Conservation (phyloP, 2,797 vertebrate genomes). For the Melanotaenia maccullochi region DNA sequence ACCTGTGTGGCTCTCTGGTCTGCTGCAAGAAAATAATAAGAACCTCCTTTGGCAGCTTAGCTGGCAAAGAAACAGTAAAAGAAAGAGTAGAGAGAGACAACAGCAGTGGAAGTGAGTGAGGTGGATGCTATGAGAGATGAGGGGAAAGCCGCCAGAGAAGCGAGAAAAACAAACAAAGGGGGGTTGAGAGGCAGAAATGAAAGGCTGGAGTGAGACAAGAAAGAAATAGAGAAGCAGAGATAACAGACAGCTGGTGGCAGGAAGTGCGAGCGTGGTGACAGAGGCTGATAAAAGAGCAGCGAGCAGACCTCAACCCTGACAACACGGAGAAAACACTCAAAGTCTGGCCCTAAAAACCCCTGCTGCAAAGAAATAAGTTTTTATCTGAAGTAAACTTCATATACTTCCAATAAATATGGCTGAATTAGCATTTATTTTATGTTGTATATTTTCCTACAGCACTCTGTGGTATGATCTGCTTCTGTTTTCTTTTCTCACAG, state of each 20-base stretch:
- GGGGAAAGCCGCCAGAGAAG: constrained; percentile 3
- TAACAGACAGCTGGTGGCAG: constrained; percentile 36
- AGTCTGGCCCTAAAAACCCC: not conserved
- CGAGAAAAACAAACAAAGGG: constrained; percentile 16
- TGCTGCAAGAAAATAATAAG: not conserved
- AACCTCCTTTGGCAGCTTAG: too few species aligned
- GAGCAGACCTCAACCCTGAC: not conserved
- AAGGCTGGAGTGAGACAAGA: constrained; percentile 11
- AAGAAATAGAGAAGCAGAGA: constrained; percentile 14
- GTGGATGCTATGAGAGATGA: not conserved
- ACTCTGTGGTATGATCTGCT: not conserved
- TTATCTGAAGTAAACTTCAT: not conserved
- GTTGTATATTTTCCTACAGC: too few species aligned
- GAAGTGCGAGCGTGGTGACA: not conserved
- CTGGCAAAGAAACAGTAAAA: not conserved
- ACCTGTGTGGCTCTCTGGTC: not conserved
- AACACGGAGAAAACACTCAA: not conserved
- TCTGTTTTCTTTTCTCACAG: too few species aligned
- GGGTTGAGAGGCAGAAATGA: constrained; percentile 21
- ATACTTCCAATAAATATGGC: not conserved
- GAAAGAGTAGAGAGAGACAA: not conserved
- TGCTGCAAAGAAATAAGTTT: not conserved
- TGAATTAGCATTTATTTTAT: not conserved
- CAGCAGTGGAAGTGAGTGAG: not conserved
- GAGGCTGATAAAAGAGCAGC: constrained; percentile 33